Conservation (phyloP, 2,113 vertebrate genomes). For the Hemicordylus capensis region DNA sequence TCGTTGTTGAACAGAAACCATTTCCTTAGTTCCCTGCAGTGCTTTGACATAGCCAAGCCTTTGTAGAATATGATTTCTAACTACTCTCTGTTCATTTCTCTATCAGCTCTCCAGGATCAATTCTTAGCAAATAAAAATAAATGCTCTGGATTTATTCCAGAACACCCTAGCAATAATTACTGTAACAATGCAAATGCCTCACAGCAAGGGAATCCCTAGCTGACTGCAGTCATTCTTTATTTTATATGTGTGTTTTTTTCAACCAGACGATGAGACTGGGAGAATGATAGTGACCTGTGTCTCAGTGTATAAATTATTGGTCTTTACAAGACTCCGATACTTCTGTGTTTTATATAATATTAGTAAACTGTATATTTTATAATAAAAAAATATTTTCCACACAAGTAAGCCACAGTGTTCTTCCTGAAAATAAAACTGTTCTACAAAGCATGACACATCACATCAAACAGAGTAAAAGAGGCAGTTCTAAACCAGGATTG, state of each 20-base stretch:
- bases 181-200: slow-evolving; percentile 41
- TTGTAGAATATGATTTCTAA: slow-evolving; percentile 59
- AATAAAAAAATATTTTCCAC: slow-evolving; percentile 80
- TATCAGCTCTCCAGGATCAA: slow-evolving; percentile 42
- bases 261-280: slow-evolving; percentile 77
- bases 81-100: slow-evolving; percentile 24
- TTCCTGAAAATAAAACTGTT: slow-evolving; percentile 18
- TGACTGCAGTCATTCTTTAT: slow-evolving; percentile 64
- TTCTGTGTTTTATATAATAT: slow-evolving; percentile 76
- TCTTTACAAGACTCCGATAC: slow-evolving; percentile 82
- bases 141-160: slow-evolving; percentile 37
- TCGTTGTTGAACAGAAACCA: background rate
- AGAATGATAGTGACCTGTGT: slow-evolving; percentile 51
- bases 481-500: background rate
- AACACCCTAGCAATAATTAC: slow-evolving; percentile 39
- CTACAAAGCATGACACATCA: background rate
- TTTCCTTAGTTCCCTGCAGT: slow-evolving; percentile 40
- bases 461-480: background rate
- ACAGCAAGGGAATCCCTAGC: slow-evolving; percentile 32
- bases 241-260: slow-evolving; percentile 66
- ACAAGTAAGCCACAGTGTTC: slow-evolving; percentile 20
- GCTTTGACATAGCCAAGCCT: slow-evolving; percentile 26
- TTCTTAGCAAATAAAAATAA: slow-evolving; percentile 44
- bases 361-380: slow-evolving; percentile 81
- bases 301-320: slow-evolving; percentile 89